Conservation (phyloP, 2,888 invertebrate species). For the Phlogophora meticulosa region DNA sequence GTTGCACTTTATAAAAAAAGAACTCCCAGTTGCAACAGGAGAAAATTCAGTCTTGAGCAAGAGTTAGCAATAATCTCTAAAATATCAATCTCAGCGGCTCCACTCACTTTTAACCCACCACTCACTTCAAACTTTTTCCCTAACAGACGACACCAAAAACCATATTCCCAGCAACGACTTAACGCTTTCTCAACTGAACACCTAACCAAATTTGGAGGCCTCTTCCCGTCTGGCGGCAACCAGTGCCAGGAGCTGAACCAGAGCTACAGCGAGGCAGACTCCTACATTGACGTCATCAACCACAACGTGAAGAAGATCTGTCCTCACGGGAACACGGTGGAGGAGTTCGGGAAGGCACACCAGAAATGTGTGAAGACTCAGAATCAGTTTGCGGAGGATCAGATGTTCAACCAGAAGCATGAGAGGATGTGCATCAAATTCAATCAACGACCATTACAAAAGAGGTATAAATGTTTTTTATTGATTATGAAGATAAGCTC, state of each 20-base stretch:
- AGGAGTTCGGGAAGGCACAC: constrained; percentile 89
- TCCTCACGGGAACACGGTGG: constrained; percentile 87
- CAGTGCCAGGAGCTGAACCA: constrained; percentile 89
- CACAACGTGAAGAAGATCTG: constrained; percentile 85
- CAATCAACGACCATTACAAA: constrained; percentile 88
- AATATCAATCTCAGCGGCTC: constrained; percentile 54
- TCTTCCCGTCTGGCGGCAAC: constrained; percentile 88
- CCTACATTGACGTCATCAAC: constrained; percentile 87
- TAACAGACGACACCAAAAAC: constrained; percentile 90
- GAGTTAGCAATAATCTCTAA: neutral
- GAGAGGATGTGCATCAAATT: constrained; percentile 89
- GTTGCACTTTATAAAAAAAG: too few species aligned
- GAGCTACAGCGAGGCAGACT: constrained; percentile 88
- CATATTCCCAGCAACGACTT: constrained; percentile 90
- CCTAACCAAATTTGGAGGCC: constrained; percentile 88
- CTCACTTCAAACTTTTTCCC: constrained; percentile 82
- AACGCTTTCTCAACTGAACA: constrained; percentile 90
- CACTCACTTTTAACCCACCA: constrained; percentile 66
- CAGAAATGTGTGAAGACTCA: constrained; percentile 88
- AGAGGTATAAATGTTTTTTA: constrained; percentile 75
- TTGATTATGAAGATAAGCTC: neutral
- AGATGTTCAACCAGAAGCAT: constrained; percentile 82
- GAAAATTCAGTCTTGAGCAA: too few species aligned
- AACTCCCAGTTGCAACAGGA: too few species aligned
- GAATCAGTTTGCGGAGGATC: constrained; percentile 81